Base-by-base conservation (phyloP, 1,140 invertebrate genomes). In the Orchestia grillus region DNA sequence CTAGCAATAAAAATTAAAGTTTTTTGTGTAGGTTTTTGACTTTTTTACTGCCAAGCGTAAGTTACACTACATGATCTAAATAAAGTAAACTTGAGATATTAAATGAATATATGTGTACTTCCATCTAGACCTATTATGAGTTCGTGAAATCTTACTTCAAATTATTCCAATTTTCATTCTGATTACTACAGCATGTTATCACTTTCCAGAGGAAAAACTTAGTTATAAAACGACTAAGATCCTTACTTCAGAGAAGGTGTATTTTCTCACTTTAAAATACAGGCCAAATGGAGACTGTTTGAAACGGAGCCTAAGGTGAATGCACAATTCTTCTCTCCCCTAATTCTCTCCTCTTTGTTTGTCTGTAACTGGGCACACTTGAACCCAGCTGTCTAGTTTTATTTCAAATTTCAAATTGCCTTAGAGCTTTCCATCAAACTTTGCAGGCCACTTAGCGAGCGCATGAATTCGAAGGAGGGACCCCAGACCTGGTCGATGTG, bases 401-500 rank as follows among this genome's bases (percentile, higher is more conserved):
- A 94, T 94, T 94, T 94, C 88, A 91, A 91, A 91, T 91, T 91
- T 91, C 92, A 94, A 94, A 94, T 94, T 94, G 92, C 44, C 43
- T 47, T 45, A 45, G 43, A 94, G 92, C 92, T 94, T 94, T 94
- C 92, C 92, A 94, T 94, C 92, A 94, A 94, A 94, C 92, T 94
- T 94, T 94, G 92, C 8, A 94, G 92, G 44, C 43, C 92, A 45
- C 92, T 94, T 94, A 94, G 92, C 92, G 6, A 44, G 44, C 44
- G 92, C 92, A 94, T 94, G 92, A 94, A 94, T 94, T 90, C 43
- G 88, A 90, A 90, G 88, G 88, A 90, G 88, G 41, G 88, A 90
- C 88, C 4, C 62, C 11, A 77, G 62, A 28, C 62, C 62, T 23
- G 28, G 11, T 28, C 11, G 62, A 36, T 28, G 36, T 90, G 88